Evolutionary conservation across 1,140 invertebrate genomes (phyloP), one percentile per base, ranked within the genome.

Genomic region (Liolophura sinensis): DNA sequence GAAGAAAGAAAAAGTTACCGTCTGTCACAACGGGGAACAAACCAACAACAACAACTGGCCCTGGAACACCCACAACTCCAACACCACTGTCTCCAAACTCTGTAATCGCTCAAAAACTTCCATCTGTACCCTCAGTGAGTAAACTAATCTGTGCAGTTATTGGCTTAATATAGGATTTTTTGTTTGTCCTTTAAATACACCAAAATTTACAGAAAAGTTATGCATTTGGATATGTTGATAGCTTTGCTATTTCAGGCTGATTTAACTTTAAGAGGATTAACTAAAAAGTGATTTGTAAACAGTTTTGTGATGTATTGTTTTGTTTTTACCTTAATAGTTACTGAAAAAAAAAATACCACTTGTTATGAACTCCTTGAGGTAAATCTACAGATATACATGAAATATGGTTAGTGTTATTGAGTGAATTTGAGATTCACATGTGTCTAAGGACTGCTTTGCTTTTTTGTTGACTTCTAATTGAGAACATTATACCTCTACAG

Each of bases 1-100:
- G 89, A 91, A 80, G 91, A 92, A 85, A 90, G 92, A 73, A 86
- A 86, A 1, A 89, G 89, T 57, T 85, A 86, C 9, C 89, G 89
- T 1, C 90, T 89, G 75, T 51, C 11, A 64, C 62, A 14, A 64
- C 54, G 25, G 64, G 60, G 11, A 63, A 57, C 51, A 55, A 60
- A 40, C 61, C 61, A 90, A 92, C 65, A 86, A 74, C 50, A 76
- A 47, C 83, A 82, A 87, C 12, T 40, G 62, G 62, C 20, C 73
- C 75, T 61, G 57, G 74, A 16, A 75, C 78, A 12, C 77, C 77
- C 1, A 76, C 72, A 3, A 70, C 71, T 61, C n/a, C 18, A 47
- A 24, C 60, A 20, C n/a, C 60, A 14, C 3, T 40, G 31, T 40
- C 31, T 40, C 31, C 31, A 40, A 40, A 40, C 31, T 40, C 31